These are phyloP conservation scores for Leucozona laternaria DNA, from an alignment of 2,888 invertebrate species.

Conservation along the genomic window DNA sequence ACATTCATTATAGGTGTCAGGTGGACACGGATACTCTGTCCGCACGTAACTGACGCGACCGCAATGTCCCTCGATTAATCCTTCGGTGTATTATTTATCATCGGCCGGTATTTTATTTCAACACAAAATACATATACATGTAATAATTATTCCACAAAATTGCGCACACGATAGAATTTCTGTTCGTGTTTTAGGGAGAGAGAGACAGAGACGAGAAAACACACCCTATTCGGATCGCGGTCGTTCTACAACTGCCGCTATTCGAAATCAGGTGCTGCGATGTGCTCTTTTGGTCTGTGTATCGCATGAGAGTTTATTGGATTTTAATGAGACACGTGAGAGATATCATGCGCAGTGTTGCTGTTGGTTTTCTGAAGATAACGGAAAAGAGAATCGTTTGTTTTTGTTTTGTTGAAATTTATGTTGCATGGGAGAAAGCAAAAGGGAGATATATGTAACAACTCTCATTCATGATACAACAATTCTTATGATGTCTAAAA, in stretches of 20 bases:
- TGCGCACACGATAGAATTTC: conserved; percentile 44
- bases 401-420: conserved; percentile 14
- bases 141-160: conserved; percentile 21
- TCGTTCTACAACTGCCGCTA: conserved; percentile 68
- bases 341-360: conserved; percentile 45
- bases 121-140: neutral
- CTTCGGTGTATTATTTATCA: conserved; percentile 42
- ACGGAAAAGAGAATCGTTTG: conserved; percentile 6
- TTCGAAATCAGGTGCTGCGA: conserved; percentile 64
- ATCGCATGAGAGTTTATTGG: conserved; percentile 32
- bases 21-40: conserved; percentile 31
- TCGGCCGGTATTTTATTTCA: conserved; percentile 49
- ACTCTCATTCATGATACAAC: neutral
- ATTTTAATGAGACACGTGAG: neutral
- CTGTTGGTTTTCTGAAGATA: neutral
- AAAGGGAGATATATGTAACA: neutral
- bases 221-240: conserved; percentile 61
- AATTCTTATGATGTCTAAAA: neutral
- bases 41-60: conserved; percentile 31
- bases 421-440: neutral
- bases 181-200: conserved; percentile 16
- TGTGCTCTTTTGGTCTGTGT: conserved; percentile 40
- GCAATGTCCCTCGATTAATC: conserved; percentile 59
- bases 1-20: conserved; percentile 53
- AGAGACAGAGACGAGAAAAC: conserved; percentile 38